phyloP scores from a whole-genome alignment of 53 echinoderm and acorn worm genomes.

The Hippasteria phrygiana region DNA sequence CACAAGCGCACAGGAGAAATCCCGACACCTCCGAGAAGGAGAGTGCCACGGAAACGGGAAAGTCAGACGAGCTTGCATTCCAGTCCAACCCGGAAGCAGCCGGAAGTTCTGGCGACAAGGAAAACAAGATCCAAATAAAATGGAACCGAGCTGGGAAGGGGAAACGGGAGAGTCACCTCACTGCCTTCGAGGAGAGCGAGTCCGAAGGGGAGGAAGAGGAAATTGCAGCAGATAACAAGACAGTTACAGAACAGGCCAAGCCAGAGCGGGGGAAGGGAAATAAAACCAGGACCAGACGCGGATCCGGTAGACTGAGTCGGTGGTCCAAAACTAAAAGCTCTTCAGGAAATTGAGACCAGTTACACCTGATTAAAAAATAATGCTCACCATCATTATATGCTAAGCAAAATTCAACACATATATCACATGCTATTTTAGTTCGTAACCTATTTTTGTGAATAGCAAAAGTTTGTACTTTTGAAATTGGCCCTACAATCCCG shows the following conservation, averaged over 20 bases:
- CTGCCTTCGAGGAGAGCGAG: constrained; percentile 50
- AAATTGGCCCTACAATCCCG: too few species aligned
- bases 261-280: neutral
- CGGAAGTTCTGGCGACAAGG: neutral
- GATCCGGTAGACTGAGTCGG: neutral
- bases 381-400: too few species aligned
- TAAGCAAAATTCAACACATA: too few species aligned
- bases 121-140: constrained; percentile 20
- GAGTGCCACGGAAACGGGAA: neutral
- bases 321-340: constrained; percentile 29
- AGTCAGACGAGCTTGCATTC: neutral
- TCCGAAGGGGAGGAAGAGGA: constrained; percentile 20
- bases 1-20: neutral
- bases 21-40: neutral
- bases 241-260: neutral
- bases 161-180: neutral
- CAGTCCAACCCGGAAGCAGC: neutral
- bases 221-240: neutral
- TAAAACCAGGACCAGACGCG: neutral
- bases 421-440: too few species aligned
- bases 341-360: constrained; percentile 17
- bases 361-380: too few species aligned
- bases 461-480: too few species aligned
- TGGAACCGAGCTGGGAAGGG: constrained; percentile 42
- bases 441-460: too few species aligned